phyloP scores from a whole-genome alignment of 2,888 invertebrate genomes.

The Rosalia funebris region DNA sequence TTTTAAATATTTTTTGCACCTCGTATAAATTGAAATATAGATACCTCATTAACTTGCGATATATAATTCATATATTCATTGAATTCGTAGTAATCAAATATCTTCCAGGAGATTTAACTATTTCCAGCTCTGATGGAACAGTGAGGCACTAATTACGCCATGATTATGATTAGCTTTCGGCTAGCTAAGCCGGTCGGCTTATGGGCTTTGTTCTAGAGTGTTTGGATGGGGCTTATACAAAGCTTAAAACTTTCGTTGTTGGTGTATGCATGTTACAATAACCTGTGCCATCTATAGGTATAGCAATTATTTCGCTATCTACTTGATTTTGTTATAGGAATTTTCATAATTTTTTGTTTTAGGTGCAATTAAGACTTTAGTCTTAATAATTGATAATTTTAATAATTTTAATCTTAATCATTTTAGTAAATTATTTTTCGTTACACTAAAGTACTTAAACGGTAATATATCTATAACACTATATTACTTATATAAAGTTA shows the following conservation, averaged over 20 bases:
- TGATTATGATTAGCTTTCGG: slow-evolving; percentile 65
- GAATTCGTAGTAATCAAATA: slow-evolving; percentile 5
- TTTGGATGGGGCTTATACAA: slow-evolving; percentile 61
- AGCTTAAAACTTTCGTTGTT: slow-evolving; percentile 55
- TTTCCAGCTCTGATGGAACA: slow-evolving; percentile 18
- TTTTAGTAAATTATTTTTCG: too few relatives aligned
- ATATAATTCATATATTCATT: slow-evolving; percentile 11
- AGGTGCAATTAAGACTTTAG: too few relatives aligned
- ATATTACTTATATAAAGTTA: too few relatives aligned
- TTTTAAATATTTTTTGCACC: too few relatives aligned
- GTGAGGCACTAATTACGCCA: slow-evolving; percentile 60
- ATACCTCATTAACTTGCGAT: background rate
- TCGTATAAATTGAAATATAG: slow-evolving; percentile 1
- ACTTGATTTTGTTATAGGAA: too few relatives aligned
- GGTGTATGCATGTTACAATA: slow-evolving; percentile 58
- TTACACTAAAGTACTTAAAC: too few relatives aligned
- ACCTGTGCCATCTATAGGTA: too few relatives aligned
- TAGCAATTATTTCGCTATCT: too few relatives aligned
- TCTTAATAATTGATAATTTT: too few relatives aligned
- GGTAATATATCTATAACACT: too few relatives aligned
- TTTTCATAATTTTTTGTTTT: too few relatives aligned
- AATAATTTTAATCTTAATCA: too few relatives aligned
- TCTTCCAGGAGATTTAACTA: slow-evolving; percentile 13
- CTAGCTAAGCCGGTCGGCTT: slow-evolving; percentile 62
- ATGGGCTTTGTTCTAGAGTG: slow-evolving; percentile 61